Percentiles rank a stretch among this genome's conserved stretches.
Conservation (phyloP, 1,140 invertebrate species). For the Oreohelix idahoensis region DNA sequence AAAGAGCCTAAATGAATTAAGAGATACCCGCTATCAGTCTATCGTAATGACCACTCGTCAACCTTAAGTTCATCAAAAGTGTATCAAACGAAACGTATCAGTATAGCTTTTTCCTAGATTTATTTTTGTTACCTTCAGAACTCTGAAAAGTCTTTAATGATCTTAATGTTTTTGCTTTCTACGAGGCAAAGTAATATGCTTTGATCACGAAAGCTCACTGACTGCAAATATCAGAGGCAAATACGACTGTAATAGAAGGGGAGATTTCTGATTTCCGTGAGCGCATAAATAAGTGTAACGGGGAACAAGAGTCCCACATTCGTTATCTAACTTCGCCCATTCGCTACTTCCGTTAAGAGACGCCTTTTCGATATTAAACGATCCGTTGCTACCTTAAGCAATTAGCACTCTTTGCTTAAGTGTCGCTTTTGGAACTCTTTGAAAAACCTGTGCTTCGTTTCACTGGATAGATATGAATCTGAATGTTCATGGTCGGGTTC, state of each 20-base stretch:
- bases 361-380: neutral
- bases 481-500: neutral
- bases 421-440: neutral
- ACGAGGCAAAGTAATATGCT: neutral
- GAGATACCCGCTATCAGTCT: neutral
- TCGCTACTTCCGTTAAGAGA: neutral
- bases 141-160: neutral
- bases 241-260: neutral
- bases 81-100: neutral
- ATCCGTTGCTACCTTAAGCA: neutral
- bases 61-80: neutral
- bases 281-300: neutral
- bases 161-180: neutral
- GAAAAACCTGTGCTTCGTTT: neutral
- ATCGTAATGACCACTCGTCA: neutral
- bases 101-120: neutral
- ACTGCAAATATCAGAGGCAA: neutral
- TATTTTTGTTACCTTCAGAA: neutral
- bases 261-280: neutral
- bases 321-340: neutral
- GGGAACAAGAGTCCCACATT: neutral
- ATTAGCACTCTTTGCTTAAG: neutral
- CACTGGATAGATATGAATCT: neutral
- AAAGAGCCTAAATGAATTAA: neutral
- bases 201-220: neutral